These are phyloP conservation scores for Mesocentrotus franciscanus DNA, from an alignment of 53 echinoderm and acorn worm species.

Conservation along the genomic window DNA sequence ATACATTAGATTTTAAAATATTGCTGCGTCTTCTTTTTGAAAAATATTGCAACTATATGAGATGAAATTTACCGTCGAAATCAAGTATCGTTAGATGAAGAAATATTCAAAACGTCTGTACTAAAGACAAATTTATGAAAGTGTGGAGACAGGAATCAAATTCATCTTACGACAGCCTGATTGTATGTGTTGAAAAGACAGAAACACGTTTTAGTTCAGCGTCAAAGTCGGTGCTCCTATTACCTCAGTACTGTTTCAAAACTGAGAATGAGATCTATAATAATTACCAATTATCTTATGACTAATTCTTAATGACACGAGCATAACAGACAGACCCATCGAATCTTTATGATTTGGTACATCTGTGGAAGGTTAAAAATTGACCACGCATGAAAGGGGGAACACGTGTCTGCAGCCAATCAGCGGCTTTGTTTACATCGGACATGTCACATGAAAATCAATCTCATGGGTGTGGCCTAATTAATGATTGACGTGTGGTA, in stretches of 20 bases:
- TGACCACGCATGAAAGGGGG: slow-evolving; percentile 8
- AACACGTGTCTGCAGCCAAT: slow-evolving; percentile 41
- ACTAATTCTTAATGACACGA: slow-evolving; percentile 37
- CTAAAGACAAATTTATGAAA: slow-evolving; percentile 1
- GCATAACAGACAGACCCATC: not conserved
- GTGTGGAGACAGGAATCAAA: slow-evolving; percentile 6
- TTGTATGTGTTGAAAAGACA: slow-evolving; percentile 25
- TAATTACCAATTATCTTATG: slow-evolving; percentile 37
- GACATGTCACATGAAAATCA: not conserved
- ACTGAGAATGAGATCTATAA: slow-evolving; percentile 16
- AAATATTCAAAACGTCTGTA: not conserved
- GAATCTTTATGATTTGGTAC: not conserved
- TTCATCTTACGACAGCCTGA: slow-evolving; percentile 15
- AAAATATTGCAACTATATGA: not conserved
- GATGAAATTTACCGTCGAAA: not conserved
- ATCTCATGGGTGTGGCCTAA: slow-evolving; percentile 46
- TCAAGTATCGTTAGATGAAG: not conserved
- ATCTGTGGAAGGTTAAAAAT: slow-evolving; percentile 2
- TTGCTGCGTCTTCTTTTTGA: not conserved
- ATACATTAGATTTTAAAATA: not conserved
- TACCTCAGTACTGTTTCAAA: not conserved
- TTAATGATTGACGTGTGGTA: slow-evolving; percentile 42
- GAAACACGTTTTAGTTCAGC: not conserved
- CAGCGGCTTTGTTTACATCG: slow-evolving; percentile 57
- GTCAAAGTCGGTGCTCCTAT: not conserved